Base-by-base conservation (phyloP, 2,888 invertebrate species). In the Drosophila hawaiiensis region DNA sequence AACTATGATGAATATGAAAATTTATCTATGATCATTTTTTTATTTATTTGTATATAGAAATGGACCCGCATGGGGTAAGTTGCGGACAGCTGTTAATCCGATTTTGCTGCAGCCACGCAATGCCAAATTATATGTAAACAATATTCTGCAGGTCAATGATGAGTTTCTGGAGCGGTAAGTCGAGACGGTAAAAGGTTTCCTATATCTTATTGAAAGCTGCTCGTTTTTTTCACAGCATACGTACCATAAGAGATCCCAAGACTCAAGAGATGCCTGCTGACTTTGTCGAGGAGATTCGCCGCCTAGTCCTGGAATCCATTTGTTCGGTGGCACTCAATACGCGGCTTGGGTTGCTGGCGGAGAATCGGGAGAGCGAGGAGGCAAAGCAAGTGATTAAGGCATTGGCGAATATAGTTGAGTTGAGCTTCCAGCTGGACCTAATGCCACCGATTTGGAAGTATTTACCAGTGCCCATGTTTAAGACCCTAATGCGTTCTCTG, bases 11-110 rank as follows among this genome's bases (percentile, higher is more conserved):
- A 1, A 41, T 41, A 2, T 22, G 10, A 22, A 22, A 14, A 14
- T 22, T 22, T 7, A 22, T 6, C 6, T 1, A 43, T 22, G 6
- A 14, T 22, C 7, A 22, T 25, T 37, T 31, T 3, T 39, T 0
- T n/a, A 7, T 9, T 19, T 31, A 5, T 25, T 7, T 31, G 2
- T 22, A 19, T 81, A 95, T 81, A 95, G 95, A 4, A 95, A 96
- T 92, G 96, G 96, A 1, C 94, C 95, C 19, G 94, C 95, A 77
- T 96, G 96, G 96, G 94, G 95, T 49, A 94, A 95, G 62, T 94
- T 96, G 77, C 94, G 96, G 25, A 94, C 95, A 0, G 95, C 95
- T 70, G 95, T 96, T 0, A 96, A 96, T 91, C 95, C 95, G 60
- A 94, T 95, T 41, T 93, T 96, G 91, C 92, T 96, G 91, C 94